Evolutionary conservation across 2,797 vertebrate species (phyloP), one percentile per base, ranked within the genome.

Genomic region (Hydrolagus colliei): DNA sequence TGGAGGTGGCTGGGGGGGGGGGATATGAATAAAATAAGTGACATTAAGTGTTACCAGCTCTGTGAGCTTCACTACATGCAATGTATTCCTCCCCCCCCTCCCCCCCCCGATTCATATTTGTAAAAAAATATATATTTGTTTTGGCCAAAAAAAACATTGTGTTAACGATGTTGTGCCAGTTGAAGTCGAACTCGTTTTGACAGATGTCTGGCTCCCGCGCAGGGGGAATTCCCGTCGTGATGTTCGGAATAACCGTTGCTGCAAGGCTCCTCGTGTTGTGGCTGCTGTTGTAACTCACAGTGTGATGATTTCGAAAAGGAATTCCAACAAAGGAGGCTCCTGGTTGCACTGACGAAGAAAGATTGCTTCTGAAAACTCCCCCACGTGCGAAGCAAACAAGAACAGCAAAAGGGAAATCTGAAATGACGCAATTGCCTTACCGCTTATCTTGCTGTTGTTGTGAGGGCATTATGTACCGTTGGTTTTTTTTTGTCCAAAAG

Each of bases 251-350:
- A 82, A 84, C 18, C 20, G 79, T 71, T 80, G 27, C 22, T 80
- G 62, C 16, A 22, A 27, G 9, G 65, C 27, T 52, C 41, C 41
- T 3, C 41, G 41, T 84, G 27, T 7, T 32, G 22, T 32, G 32
- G n/a, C 22, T 32, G 62, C 20, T 65, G 22, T 35, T 80, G 65
- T 80, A 35, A 62, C 22, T 71, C 16, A 71, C n/a, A 9, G 32
- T 68, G 27, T n/a, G 79, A 67, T 68, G 62, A 79, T 79, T 63
- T 67, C 27, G 27, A 13, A 71, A 84, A 68, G 65, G n/a, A 71
- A 16, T 84, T 41, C 65, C 11, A 71, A 71, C 32, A 67, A 16
- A 84, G 65, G 62, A 84, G 71, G 35, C 71, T 20, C 32, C 41
- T 27, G n/a, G 41, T 68, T 18, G 16, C 16, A 10, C 65, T 84